Conservation (phyloP, 2,888 invertebrate species). For the Pristionchus arcanus region DNA sequence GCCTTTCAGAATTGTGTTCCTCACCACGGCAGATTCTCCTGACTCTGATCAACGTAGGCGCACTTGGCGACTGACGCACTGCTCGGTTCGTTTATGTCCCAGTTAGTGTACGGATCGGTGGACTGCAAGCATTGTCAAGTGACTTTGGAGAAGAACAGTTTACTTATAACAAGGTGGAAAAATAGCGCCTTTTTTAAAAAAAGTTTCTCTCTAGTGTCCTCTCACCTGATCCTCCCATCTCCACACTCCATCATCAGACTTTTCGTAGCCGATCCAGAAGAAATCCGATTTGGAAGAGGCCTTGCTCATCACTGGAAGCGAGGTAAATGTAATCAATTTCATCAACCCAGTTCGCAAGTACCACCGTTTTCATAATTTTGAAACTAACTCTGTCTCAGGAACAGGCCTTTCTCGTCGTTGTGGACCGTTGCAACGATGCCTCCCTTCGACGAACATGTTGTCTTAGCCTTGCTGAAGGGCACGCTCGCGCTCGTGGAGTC, state of each 20-base stretch:
- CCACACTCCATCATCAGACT: no score
- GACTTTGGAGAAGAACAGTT: no score
- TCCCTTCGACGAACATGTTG: not conserved
- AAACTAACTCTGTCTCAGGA: not conserved
- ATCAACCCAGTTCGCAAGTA: not conserved
- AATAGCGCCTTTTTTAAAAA: no score
- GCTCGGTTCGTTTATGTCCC: not conserved
- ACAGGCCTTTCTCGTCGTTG: not conserved
- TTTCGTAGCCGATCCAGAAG: not conserved
- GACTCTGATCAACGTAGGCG: not conserved
- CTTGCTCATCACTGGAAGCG: not conserved
- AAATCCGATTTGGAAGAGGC: not conserved
- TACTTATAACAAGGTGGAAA: no score
- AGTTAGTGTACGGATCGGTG: no score
- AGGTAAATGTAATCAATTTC: not conserved
- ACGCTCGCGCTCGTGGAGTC: not conserved
- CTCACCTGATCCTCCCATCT: not conserved
- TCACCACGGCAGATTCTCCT: not conserved
- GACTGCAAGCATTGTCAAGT: no score
- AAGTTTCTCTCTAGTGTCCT: no score
- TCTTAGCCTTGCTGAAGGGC: not conserved
- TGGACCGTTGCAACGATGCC: not conserved
- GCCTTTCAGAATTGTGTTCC: not conserved
- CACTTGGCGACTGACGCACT: not conserved
- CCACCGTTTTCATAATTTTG: no score